phyloP scores from a whole-genome alignment of 2,797 vertebrate species.

The Naso thynnoides region DNA sequence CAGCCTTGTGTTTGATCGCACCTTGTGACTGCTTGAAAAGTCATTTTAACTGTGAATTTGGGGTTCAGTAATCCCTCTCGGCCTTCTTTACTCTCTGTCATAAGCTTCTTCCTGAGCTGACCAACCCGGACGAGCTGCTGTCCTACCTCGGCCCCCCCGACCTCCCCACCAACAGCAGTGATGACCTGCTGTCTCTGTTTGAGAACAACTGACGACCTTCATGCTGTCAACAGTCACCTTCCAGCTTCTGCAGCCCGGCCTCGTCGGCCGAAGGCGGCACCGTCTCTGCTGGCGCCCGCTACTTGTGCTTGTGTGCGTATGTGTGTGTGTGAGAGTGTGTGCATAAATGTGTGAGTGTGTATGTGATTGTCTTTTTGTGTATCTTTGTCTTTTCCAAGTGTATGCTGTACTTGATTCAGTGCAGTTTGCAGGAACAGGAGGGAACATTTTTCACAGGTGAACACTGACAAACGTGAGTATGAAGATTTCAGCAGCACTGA shows the following conservation, averaged over 20 bases:
- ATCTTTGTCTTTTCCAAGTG: conserved; percentile 41
- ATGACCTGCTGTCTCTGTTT: conserved; percentile 95
- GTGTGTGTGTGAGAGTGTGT: neutral
- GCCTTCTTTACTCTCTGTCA: neutral
- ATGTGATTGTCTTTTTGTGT: conserved; percentile 27
- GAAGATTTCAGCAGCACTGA: conserved; percentile 33
- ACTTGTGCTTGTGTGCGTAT: conserved; percentile 6
- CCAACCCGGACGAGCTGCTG: conserved; percentile 95
- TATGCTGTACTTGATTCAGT: conserved; percentile 50
- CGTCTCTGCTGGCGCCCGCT: conserved; percentile 18
- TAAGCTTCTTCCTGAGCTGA: conserved; percentile 94
- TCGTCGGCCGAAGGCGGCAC: conserved; percentile 8
- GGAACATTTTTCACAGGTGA: conserved; percentile 24
- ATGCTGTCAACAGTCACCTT: conserved; percentile 16
- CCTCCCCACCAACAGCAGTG: conserved; percentile 93
- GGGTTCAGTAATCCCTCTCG: neutral
- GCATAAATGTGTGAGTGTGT: conserved; percentile 5
- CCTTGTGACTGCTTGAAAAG: too few relatives aligned
- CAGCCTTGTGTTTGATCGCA: too few relatives aligned
- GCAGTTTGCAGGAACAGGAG: conserved; percentile 27
- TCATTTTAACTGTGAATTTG: too few relatives aligned
- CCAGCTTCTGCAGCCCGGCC: conserved; percentile 46
- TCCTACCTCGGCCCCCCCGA: conserved; percentile 95
- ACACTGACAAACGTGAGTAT: conserved; percentile 20
- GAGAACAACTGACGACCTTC: conserved; percentile 91